These are phyloP conservation scores for Peromyscus californicus DNA, from an alignment of 2,113 vertebrate genomes.

Conservation along the genomic window DNA sequence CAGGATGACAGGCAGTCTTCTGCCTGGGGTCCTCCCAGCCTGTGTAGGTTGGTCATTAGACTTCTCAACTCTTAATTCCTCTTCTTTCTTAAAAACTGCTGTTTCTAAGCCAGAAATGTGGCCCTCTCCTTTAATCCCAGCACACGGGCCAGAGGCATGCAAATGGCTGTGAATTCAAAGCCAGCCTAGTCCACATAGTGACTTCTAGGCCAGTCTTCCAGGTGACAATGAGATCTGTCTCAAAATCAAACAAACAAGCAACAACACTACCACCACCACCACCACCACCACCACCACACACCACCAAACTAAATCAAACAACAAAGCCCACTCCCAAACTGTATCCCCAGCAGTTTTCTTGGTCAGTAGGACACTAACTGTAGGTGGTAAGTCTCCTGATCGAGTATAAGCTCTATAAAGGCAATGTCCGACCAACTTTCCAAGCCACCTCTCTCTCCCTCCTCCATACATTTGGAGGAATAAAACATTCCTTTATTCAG, in stretches of 20 bases:
- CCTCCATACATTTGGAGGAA: background rate
- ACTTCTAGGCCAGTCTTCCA: background rate
- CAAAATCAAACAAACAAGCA: background rate
- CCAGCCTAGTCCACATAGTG: background rate
- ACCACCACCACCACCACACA: background rate
- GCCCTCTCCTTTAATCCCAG: background rate
- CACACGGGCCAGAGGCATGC: background rate
- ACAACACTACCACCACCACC: background rate
- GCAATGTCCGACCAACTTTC: background rate
- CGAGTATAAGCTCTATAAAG: constrained; percentile 68
- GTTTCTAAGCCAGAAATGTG: background rate
- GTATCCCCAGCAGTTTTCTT: constrained; percentile 11
- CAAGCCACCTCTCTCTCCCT: background rate
- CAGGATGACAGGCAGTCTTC: background rate
- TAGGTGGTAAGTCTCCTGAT: background rate
- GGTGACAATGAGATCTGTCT: background rate
- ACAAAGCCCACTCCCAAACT: background rate
- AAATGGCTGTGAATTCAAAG: background rate
- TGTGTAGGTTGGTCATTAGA: background rate
- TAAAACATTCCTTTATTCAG: background rate
- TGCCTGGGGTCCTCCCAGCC: background rate
- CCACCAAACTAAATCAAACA: background rate
- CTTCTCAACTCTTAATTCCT: background rate
- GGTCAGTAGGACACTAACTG: background rate
- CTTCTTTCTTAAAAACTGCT: background rate